phyloP scores from a whole-genome alignment of 2,797 vertebrate genomes.

The Podargus strigoides region DNA sequence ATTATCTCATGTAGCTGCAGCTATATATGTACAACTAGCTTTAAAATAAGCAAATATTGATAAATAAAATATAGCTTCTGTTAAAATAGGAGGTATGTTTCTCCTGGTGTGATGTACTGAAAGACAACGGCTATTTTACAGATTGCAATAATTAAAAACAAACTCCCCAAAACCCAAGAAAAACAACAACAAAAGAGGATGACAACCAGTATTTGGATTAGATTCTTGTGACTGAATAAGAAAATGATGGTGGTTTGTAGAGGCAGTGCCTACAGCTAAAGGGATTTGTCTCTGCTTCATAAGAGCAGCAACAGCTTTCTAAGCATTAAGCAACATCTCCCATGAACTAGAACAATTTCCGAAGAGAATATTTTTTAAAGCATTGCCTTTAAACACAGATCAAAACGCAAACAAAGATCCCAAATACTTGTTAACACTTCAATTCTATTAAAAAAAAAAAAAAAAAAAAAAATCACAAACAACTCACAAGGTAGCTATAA shows the following conservation, averaged over 20 bases:
- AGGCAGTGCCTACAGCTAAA: neutral
- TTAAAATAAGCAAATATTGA: neutral
- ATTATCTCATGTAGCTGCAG: neutral
- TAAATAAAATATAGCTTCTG: neutral
- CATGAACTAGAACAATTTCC: neutral
- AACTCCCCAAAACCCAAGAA: neutral
- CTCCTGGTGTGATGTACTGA: neutral
- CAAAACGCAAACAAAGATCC: neutral
- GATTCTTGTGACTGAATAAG: neutral
- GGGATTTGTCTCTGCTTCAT: neutral
- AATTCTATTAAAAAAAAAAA: neutral
- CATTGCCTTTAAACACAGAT: neutral
- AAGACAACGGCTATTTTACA: neutral
- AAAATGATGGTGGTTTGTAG: neutral
- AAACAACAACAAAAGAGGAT: neutral
- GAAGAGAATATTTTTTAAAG: neutral
- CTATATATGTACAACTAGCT: neutral
- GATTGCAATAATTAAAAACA: neutral
- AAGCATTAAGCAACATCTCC: neutral
- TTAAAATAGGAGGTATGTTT: neutral
- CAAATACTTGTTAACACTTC: neutral
- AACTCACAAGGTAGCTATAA: neutral
- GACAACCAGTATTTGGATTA: neutral
- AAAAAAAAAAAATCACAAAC: neutral
- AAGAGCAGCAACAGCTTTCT: neutral